A percentile compares a stretch with the other conserved stretches of the same genome.
Conservation (phyloP, 2,888 invertebrate species). For the Malacosoma neustria region DNA sequence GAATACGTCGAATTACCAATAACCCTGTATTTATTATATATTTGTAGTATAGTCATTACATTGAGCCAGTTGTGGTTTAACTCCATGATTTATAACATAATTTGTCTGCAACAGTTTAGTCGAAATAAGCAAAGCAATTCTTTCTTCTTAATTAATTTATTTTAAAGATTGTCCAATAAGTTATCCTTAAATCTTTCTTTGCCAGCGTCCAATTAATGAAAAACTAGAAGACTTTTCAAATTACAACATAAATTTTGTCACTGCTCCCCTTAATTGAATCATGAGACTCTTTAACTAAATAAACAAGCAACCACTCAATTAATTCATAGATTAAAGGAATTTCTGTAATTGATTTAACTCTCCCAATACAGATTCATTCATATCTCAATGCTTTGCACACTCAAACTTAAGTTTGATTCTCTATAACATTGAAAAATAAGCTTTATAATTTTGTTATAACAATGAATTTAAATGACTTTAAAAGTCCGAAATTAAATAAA, state of each 20-base stretch:
- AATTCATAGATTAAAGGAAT: constrained; percentile 12
- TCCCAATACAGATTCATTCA: not conserved
- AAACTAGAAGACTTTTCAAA: constrained; percentile 40
- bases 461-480: too few relatives aligned
- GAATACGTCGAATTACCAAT: too few relatives aligned
- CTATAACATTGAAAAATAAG: too few relatives aligned
- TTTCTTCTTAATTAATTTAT: constrained; percentile 19
- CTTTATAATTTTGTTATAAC: too few relatives aligned
- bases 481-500: too few relatives aligned
- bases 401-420: not conserved
- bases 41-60: too few relatives aligned
- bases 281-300: constrained; percentile 26
- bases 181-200: constrained; percentile 35
- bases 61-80: too few relatives aligned
- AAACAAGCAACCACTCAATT: constrained; percentile 24
- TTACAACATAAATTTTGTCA: constrained; percentile 46
- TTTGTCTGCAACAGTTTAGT: too few relatives aligned
- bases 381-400: not conserved
- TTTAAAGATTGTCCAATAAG: constrained; percentile 30
- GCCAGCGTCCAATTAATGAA: constrained; percentile 47
- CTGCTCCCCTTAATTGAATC: constrained; percentile 39
- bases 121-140: too few relatives aligned
- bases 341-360: constrained; percentile 7
- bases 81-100: too few relatives aligned
- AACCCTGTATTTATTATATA: too few relatives aligned